A percentile compares a stretch with the other conserved stretches of the same genome.
Conservation (phyloP, 2,113 vertebrate genomes). For the Eurystomus gularis region DNA sequence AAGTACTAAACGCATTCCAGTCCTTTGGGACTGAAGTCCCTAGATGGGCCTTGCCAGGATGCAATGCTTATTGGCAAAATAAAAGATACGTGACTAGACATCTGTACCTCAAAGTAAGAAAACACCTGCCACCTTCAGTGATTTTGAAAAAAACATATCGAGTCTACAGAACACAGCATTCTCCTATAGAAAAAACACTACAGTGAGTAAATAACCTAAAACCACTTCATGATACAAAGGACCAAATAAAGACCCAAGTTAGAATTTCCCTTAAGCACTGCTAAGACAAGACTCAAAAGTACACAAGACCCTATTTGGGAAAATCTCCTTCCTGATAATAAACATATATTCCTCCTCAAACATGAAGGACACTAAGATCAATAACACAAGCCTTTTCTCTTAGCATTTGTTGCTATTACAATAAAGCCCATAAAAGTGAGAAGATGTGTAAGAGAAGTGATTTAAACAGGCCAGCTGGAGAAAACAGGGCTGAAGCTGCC, state of each 20-base stretch:
- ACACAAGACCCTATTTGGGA: background rate
- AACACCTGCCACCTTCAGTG: background rate
- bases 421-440: background rate
- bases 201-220: background rate
- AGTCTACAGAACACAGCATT: background rate
- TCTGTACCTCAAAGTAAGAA: background rate
- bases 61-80: background rate
- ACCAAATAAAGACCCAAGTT: background rate
- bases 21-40: background rate
- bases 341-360: background rate
- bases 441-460: background rate
- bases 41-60: background rate
- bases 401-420: background rate
- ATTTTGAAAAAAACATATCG: background rate
- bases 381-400: background rate
- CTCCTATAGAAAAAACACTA: background rate
- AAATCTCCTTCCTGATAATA: background rate
- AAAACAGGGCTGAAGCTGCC: background rate
- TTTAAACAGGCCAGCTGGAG: background rate
- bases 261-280: background rate
- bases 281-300: background rate
- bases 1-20: background rate
- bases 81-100: background rate
- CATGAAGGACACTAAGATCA: background rate
- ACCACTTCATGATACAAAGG: background rate